Base-by-base conservation (phyloP, 2,888 invertebrate genomes). In the Heliconius ethilla region DNA sequence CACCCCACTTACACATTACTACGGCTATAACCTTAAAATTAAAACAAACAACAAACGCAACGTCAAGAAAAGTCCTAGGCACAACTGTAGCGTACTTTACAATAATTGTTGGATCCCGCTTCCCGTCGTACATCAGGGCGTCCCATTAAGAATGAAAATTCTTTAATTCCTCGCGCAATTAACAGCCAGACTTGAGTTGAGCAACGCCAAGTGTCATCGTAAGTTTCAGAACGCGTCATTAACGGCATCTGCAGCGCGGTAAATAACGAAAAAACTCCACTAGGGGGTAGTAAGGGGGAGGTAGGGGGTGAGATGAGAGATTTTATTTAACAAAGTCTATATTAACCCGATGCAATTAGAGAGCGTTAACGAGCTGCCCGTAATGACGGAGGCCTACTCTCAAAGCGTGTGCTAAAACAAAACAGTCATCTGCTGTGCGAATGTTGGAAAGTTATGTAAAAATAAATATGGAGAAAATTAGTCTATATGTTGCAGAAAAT, bases 281-380 rank as follows among this genome's bases (percentile, higher is more conserved):
- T 65, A 80, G 82, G 83, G 79, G 86, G 86, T 85, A 86, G 82
- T 83, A 79, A 83, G 87, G 79, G 82, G 86, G 86, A 86, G 86
- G 82, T 83, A 79, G 83, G 87, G 87, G 87, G 86, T 83, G 88
- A 87, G 91, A 92, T 91, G 93, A 92, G 93, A 93, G 94, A 94
- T 94, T 94, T 94, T 94, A 94, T 94, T 94, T 93, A 94, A 94
- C 94, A 94, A 94, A 94, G 94, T 94, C 93, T 94, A 93, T 94
- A 94, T 94, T 94, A 94, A 94, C 92, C 93, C 93, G 91, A 92
- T 92, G 94, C 94, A 94, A 94, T 94, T 94, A 94, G 92, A 92
- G 94, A 90, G 84, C 89, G 92, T 92, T 94, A 94, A 94, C 94
- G 94, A 94, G 94, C 92, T 87, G 87, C 86, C 90, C 86, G 93